Conservation (phyloP, 2,888 invertebrate genomes). For the Nycteola revayana region DNA sequence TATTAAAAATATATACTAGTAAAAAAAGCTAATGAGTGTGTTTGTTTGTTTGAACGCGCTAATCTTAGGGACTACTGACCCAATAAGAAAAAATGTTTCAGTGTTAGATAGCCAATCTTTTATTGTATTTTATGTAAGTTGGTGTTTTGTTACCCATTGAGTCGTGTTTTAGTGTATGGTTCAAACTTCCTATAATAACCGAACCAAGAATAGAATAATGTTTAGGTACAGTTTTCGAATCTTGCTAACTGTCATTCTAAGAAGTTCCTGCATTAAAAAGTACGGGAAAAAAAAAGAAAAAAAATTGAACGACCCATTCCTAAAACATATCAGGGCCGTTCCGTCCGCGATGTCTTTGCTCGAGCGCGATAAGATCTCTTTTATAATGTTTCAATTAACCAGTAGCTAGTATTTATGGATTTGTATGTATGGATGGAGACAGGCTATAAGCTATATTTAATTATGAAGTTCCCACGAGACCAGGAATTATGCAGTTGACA, state of each 20-base stretch:
- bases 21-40: too few relatives aligned
- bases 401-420: constrained; percentile 79
- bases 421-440: too few relatives aligned
- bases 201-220: background rate
- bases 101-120: too few relatives aligned
- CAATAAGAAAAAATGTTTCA: too few relatives aligned
- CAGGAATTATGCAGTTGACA: too few relatives aligned
- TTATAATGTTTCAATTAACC: constrained; percentile 81
- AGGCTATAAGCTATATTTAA: too few relatives aligned
- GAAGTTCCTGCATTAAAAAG: constrained; percentile 36
- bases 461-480: too few relatives aligned
- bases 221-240: constrained; percentile 22
- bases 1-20: too few relatives aligned
- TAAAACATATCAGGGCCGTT: constrained; percentile 49
- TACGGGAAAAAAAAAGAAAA: constrained; percentile 36
- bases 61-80: too few relatives aligned
- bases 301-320: constrained; percentile 47
- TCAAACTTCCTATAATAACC: constrained; percentile 10
- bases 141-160: constrained; percentile 48
- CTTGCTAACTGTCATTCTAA: constrained; percentile 29
- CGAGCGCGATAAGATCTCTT: constrained; percentile 65
- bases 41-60: too few relatives aligned
- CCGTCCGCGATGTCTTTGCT: constrained; percentile 61
- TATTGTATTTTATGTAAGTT: constrained; percentile 48
- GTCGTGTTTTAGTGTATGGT: constrained; percentile 50